These are phyloP conservation scores for Tubulanus polymorphus DNA, from an alignment of 2,888 invertebrate species.

Conservation along the genomic window DNA sequence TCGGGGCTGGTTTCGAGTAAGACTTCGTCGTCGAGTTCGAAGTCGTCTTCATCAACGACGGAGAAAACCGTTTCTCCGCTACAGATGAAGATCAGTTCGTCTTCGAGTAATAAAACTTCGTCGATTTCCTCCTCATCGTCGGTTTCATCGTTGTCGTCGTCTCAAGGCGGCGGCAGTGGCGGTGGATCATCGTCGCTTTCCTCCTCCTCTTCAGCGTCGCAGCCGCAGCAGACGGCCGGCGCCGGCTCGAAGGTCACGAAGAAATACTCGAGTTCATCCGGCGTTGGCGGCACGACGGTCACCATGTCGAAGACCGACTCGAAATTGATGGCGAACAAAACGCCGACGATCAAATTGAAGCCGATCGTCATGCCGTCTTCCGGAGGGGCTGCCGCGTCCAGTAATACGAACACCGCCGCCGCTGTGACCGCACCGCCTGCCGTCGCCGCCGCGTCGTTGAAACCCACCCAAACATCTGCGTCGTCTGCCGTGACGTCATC, in stretches of 20 bases:
- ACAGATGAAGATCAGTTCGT: not conserved
- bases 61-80: not conserved
- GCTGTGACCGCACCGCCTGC: constrained; percentile 4
- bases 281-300: constrained; percentile 6
- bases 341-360: constrained; percentile 44
- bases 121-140: too few species aligned
- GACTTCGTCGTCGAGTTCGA: not conserved
- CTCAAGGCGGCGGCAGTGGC: too few species aligned
- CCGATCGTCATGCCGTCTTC: constrained; percentile 68
- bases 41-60: too few species aligned
- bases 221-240: too few species aligned
- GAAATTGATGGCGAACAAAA: constrained; percentile 36
- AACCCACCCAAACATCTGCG: constrained; percentile 9
- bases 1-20: not conserved
- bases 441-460: constrained; percentile 5
- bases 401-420: constrained; percentile 15
- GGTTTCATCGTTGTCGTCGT: too few species aligned
- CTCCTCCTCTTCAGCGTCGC: too few species aligned
- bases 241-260: not conserved
- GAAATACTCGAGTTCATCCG: not conserved
- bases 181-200: too few species aligned
- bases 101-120: not conserved
- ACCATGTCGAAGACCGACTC: constrained; percentile 33
- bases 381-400: constrained; percentile 17
- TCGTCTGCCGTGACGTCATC: constrained; percentile 10